These are phyloP conservation scores for Andrena minutula DNA, from an alignment of 2,888 invertebrate genomes.

Conservation along the genomic window DNA sequence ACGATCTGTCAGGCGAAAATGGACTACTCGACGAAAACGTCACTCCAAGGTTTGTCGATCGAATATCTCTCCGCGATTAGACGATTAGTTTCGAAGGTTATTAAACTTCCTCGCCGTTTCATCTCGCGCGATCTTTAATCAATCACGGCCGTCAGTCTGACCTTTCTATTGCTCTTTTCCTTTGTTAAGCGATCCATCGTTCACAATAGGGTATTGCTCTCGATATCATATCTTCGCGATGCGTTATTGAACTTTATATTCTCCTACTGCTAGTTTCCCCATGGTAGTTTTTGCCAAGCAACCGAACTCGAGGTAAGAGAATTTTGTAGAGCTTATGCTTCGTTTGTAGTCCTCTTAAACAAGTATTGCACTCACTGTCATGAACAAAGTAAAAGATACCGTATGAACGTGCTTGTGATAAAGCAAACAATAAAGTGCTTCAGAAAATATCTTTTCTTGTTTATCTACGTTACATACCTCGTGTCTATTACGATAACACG, in stretches of 20 bases:
- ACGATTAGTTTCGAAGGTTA: conserved; percentile 2
- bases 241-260: conserved; percentile 1
- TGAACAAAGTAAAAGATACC: conserved; percentile 4
- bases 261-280: not conserved
- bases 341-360: not conserved
- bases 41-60: conserved; percentile 72
- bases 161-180: conserved; percentile 16
- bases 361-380: not conserved
- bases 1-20: conserved; percentile 67
- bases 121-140: conserved; percentile 8
- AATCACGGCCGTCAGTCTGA: not conserved
- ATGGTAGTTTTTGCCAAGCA: not conserved
- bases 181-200: conserved; percentile 36
- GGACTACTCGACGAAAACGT: conserved; percentile 65
- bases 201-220: conserved; percentile 8
- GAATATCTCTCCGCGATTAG: conserved; percentile 16
- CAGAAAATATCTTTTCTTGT: not conserved
- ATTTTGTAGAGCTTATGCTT: not conserved
- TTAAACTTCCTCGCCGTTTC: not conserved
- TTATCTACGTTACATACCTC: conserved; percentile 11
- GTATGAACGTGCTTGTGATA: not conserved
- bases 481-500: not conserved
- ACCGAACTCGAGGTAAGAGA: not conserved
- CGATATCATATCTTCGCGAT: conserved; percentile 8
- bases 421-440: not conserved